phyloP scores from a whole-genome alignment of 1,140 invertebrate genomes.

The Drosophila pruinosa region DNA sequence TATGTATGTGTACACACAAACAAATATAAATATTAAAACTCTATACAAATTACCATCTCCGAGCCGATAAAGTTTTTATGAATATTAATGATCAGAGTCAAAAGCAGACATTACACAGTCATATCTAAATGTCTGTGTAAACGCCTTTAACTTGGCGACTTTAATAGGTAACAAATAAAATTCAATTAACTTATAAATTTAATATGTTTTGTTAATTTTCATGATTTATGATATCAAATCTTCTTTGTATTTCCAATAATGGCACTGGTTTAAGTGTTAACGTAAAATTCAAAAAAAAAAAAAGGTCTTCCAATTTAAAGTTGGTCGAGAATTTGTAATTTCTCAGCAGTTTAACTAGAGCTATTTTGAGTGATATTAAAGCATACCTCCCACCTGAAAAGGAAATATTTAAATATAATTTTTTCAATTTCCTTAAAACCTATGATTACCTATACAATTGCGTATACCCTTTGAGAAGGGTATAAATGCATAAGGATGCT shows the following conservation, averaged over 20 bases:
- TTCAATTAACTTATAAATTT: too few species aligned
- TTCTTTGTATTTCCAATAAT: constrained; percentile 41
- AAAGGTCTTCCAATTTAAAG: constrained; percentile 66
- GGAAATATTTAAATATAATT: not conserved
- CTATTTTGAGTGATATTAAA: constrained; percentile 65
- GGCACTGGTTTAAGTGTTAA: constrained; percentile 64
- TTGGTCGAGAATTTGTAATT: constrained; percentile 66
- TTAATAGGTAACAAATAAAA: too few species aligned
- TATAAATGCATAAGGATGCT: constrained; percentile 72
- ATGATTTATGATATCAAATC: constrained; percentile 22
- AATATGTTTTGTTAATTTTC: too few species aligned
- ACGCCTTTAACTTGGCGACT: too few species aligned
- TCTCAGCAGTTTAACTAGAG: constrained; percentile 64
- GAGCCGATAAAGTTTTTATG: too few species aligned
- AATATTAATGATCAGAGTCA: too few species aligned
- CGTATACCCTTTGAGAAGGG: constrained; percentile 77
- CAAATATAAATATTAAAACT: too few species aligned
- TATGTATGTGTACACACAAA: too few species aligned
- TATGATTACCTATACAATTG: constrained; percentile 72
- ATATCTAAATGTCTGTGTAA: too few species aligned
- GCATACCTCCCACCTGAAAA: constrained; percentile 74
- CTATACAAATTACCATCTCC: too few species aligned
- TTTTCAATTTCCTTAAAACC: not conserved
- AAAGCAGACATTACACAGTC: too few species aligned
- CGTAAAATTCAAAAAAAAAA: constrained; percentile 73